Base-by-base conservation (phyloP, 2,113 vertebrate species). In the Uropsilus gracilis region DNA sequence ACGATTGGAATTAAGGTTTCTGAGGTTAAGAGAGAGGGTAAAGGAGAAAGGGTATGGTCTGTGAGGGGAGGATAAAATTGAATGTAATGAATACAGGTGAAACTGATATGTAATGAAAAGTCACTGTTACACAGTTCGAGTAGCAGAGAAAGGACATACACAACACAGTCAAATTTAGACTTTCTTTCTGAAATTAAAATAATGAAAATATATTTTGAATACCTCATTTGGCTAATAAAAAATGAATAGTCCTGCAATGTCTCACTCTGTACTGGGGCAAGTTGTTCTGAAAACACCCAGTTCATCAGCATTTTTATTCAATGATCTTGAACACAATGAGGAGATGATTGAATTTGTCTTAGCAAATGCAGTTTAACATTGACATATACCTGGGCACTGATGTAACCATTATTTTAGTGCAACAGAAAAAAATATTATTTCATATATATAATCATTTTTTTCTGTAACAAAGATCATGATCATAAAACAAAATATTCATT, bases 101-200 rank as follows among this genome's bases (percentile, higher is more conserved):
- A 48, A 48, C 12, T 12, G 46, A 48, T 22, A 55, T 55, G 53
- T 55, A 20, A 55, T 24, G 20, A 55, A 55, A 55, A 75, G 39
- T 46, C 24, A 71, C 63, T 86, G 12, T 53, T 86, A 22, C 44
- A 86, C 63, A 86, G 72, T 37, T 7, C 5, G 7, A 30, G 30
- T 32, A n/a, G 14, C 84, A 63, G n/a, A 48, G 34, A 68, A 82
- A 18, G 6, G 26, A 48, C 12, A 64, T 63, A 88, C 86, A 84
- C 48, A 87, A 88, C 8, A 32, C 2, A 66, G 30, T 63, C 28
- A 88, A 66, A 8, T 76, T 69, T 61, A 82, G 11, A 2, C 69
- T 85, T 89, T 89, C 39, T 77, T 30, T 87, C 13, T n/a, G 46
- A 91, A 61, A 64, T 57, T 77, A 94, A 83, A 91, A 92, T 48